Percentiles rank a stretch among this genome's conserved stretches.
Conservation (phyloP, 37 sponge, comb jelly and placozoan species). For the Ephydatia muelleri region DNA sequence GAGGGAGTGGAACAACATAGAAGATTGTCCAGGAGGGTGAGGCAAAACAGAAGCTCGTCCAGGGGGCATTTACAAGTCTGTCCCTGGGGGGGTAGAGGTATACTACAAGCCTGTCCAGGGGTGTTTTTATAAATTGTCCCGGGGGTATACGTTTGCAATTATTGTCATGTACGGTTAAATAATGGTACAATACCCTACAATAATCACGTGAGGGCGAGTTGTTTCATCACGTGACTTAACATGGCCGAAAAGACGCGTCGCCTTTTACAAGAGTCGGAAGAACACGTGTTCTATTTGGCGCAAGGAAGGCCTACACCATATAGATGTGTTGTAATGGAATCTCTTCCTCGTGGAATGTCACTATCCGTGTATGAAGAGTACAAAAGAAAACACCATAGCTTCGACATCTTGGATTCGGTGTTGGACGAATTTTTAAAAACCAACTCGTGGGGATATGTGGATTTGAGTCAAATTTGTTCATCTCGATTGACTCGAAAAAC, state of each 20-base stretch:
- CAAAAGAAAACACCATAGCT: not conserved
- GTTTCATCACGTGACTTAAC: too few relatives aligned
- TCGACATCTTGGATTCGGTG: not conserved
- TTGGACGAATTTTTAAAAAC: not conserved
- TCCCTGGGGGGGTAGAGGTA: too few relatives aligned
- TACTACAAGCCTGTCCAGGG: too few relatives aligned
- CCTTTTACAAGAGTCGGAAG: not conserved
- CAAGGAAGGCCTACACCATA: not conserved
- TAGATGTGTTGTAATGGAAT: not conserved
- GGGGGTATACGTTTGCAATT: too few relatives aligned
- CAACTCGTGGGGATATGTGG: not conserved
- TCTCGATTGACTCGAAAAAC: not conserved
- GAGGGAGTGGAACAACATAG: too few relatives aligned
- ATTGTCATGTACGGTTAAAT: too few relatives aligned
- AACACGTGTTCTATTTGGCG: not conserved
- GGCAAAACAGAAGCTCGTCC: too few relatives aligned
- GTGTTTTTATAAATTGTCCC: too few relatives aligned
- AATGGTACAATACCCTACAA: too few relatives aligned
- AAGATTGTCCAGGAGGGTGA: too few relatives aligned
- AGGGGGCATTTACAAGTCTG: too few relatives aligned
- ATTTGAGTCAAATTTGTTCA: not conserved
- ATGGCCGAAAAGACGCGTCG: not conserved
- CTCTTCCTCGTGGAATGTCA: slow-evolving; percentile 1
- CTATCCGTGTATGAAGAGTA: not conserved
- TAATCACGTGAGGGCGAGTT: too few relatives aligned